Evolutionary conservation across 2,797 vertebrate genomes (phyloP).

Genomic region (Calcarius lapponicus): DNA sequence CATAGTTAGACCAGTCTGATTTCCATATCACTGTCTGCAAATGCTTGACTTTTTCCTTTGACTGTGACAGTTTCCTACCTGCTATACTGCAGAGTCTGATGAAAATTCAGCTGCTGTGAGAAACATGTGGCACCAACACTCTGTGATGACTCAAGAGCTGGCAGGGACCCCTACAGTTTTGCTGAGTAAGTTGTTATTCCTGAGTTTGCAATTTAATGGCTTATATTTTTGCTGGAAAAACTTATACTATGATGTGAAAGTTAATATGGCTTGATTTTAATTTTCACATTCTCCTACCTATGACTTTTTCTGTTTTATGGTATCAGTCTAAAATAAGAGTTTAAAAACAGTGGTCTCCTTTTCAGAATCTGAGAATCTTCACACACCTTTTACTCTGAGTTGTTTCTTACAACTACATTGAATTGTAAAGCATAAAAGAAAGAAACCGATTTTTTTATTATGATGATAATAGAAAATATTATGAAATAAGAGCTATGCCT

Average conservation of each 20-base stretch:
- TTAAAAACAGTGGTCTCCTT: not conserved
- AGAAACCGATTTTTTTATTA: not conserved
- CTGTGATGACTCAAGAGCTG: constrained; percentile 13
- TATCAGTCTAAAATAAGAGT: not conserved
- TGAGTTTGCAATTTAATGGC: not conserved
- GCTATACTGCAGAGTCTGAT: not conserved
- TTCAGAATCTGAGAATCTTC: not conserved
- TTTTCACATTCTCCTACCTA: not conserved
- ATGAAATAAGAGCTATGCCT: not conserved
- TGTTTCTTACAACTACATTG: not conserved
- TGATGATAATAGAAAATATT: not conserved
- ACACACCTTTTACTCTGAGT: not conserved
- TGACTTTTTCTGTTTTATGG: not conserved
- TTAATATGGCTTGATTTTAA: not conserved
- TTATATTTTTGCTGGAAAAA: not conserved
- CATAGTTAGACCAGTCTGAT: not conserved
- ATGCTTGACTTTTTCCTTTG: not conserved
- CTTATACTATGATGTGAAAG: not conserved
- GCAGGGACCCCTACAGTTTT: not conserved
- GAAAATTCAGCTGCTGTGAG: not conserved
- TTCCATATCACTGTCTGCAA: not conserved
- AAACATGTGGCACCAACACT: not conserved
- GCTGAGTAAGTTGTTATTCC: constrained; percentile 22
- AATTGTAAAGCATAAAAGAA: not conserved
- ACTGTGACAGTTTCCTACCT: not conserved